Percentiles rank a stretch among this genome's conserved stretches.
These are phyloP conservation scores for Hedya salicella DNA, from an alignment of 2,888 invertebrate genomes.

Conservation along the genomic window DNA sequence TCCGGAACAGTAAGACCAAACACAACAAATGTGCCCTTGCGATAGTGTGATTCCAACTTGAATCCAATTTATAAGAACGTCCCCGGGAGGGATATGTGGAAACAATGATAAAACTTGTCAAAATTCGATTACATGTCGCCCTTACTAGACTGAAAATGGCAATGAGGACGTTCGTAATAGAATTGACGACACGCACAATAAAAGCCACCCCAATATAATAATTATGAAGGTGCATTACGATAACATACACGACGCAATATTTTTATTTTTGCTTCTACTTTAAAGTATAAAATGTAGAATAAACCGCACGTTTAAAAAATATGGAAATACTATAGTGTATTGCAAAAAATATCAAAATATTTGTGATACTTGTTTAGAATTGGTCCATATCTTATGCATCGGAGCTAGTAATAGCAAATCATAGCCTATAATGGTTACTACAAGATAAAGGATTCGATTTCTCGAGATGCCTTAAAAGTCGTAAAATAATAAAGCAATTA, in stretches of 20 bases:
- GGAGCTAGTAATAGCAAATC: not conserved
- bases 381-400: no score
- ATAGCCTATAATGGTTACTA: not conserved
- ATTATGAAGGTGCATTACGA: no score
- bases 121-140: conserved; percentile 63
- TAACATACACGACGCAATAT: no score
- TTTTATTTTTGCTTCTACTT: no score
- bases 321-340: no score
- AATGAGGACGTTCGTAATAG: conserved; percentile 1
- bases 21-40: conserved; percentile 54
- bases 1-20: conserved; percentile 41
- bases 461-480: conserved; percentile 7
- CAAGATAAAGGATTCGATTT: conserved; percentile 1
- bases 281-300: no score
- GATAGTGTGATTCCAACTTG: conserved; percentile 74
- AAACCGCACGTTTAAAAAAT: no score
- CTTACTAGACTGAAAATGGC: conserved; percentile 42
- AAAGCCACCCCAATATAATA: no score
- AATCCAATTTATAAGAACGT: conserved; percentile 81
- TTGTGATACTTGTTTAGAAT: no score
- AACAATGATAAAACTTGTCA: conserved; percentile 77
- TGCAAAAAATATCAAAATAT: no score
- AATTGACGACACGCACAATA: conserved; percentile 11
- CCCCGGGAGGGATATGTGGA: conserved; percentile 76
- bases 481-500: conserved; percentile 11